Evolutionary conservation across 2,888 invertebrate genomes (phyloP).

Genomic region (Melinopterus prodromus): DNA sequence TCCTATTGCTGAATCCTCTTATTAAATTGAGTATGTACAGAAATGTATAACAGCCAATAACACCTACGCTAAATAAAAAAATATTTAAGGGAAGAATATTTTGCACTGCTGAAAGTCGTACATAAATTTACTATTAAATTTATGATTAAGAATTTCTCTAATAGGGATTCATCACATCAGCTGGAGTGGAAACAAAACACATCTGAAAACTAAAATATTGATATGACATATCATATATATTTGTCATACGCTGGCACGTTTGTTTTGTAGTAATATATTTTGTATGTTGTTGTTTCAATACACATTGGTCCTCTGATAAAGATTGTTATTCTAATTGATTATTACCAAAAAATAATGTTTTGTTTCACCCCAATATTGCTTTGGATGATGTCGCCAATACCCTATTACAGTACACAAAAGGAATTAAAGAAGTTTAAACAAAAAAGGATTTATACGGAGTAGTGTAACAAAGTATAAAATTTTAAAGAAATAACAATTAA

Average conservation of each 20-base stretch:
- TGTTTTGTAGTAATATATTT: not conserved
- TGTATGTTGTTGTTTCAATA: not conserved
- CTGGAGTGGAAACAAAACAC: not conserved
- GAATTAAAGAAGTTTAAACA: not conserved
- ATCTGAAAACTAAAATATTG: not conserved
- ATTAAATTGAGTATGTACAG: not conserved
- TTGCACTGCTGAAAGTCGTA: not conserved
- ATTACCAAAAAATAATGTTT: too few species aligned
- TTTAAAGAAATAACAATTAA: conserved; percentile 4
- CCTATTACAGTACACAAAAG: not conserved
- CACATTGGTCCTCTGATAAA: not conserved
- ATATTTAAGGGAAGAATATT: conserved; percentile 4
- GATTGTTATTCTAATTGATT: not conserved
- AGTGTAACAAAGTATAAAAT: not conserved
- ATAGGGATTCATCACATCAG: not conserved
- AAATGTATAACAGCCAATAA: not conserved
- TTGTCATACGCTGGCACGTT: not conserved
- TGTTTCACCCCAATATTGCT: not conserved
- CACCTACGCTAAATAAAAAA: not conserved
- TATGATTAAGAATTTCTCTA: not conserved
- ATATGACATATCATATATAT: not conserved
- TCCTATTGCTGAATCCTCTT: not conserved
- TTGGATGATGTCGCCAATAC: not conserved
- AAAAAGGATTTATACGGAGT: not conserved
- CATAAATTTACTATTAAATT: not conserved